Conservation (phyloP, 35 echinoderm and acorn worm genomes). For the Eucidaris tribuloides region DNA sequence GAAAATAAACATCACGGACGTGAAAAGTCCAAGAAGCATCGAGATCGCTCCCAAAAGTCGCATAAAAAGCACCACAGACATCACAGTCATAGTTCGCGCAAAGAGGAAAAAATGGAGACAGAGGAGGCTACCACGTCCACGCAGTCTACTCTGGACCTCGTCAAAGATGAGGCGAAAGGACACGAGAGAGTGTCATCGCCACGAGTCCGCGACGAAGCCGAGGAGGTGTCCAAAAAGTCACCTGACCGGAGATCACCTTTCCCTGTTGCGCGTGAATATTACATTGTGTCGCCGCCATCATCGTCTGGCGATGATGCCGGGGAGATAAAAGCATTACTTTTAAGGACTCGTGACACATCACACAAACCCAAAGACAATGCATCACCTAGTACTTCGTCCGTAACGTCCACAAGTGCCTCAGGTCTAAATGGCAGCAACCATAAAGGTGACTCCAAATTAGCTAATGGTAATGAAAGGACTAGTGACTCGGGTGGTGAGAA, state of each 20-base stretch:
- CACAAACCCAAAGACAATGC: conserved; percentile 52
- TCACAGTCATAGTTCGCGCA: conserved; percentile 46
- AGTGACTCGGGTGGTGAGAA: conserved; percentile 17
- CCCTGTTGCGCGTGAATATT: conserved; percentile 64
- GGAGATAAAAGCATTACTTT: conserved; percentile 82
- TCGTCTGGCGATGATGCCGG: conserved; percentile 70
- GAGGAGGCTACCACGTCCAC: conserved; percentile 47
- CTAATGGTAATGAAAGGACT: conserved; percentile 23
- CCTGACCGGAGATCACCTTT: conserved; percentile 31
- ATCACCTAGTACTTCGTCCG: conserved; percentile 41
- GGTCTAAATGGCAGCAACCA: conserved; percentile 11
- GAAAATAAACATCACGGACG: conserved; percentile 49
- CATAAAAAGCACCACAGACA: conserved; percentile 82
- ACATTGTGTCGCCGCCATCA: conserved; percentile 83
- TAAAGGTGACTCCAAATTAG: conserved; percentile 15
- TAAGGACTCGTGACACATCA: conserved; percentile 39
- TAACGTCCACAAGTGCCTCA: conserved; percentile 76
- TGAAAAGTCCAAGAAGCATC: conserved; percentile 63
- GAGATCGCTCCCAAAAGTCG: conserved; percentile 75
- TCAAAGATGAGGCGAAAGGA: conserved; percentile 32
- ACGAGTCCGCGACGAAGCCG: neutral
- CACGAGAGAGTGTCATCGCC: conserved; percentile 45
- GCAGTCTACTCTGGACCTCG: conserved; percentile 15
- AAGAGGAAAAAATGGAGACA: conserved; percentile 47
- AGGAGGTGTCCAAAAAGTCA: neutral